A percentile compares a stretch with the other conserved stretches of the same genome.
These are phyloP conservation scores for Euphonia xanthogaster DNA, from an alignment of 2,797 vertebrate species.

Conservation along the genomic window DNA sequence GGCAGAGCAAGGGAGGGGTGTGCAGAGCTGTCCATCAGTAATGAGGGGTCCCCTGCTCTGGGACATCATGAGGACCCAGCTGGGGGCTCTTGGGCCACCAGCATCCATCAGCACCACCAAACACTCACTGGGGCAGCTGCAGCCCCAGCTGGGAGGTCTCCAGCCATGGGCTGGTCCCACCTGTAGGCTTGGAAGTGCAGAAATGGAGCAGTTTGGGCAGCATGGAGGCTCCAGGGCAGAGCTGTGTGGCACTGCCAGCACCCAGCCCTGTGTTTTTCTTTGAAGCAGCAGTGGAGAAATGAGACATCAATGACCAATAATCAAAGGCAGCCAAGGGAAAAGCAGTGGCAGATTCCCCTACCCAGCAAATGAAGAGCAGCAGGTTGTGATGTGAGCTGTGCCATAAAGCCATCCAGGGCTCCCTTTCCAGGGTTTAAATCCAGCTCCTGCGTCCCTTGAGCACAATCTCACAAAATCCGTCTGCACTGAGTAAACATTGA, in stretches of 20 bases:
- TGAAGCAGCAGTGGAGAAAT: background rate
- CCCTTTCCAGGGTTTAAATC: slow-evolving; percentile 24
- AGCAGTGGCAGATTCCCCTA: background rate
- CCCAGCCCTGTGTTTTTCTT: background rate
- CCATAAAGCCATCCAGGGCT: background rate
- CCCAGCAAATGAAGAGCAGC: background rate
- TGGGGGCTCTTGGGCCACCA: too few species aligned
- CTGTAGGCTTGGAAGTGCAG: rapidly evolving
- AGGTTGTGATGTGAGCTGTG: background rate
- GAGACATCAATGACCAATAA: background rate
- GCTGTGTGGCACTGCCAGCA: rapidly evolving
- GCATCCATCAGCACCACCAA: rapidly evolving
- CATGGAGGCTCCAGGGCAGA: background rate
- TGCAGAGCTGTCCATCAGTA: background rate
- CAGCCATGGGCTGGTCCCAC: rapidly evolving
- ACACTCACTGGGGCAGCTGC: rapidly evolving
- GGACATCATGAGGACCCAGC: background rate
- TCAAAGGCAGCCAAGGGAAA: background rate
- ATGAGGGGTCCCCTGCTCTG: rapidly evolving
- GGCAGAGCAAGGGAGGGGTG: background rate
- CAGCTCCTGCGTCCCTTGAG: slow-evolving; percentile 7
- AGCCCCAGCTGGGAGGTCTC: background rate
- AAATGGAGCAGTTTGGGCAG: rapidly evolving
- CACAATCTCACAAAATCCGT: slow-evolving; percentile 24
- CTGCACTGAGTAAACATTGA: slow-evolving; percentile 63